Base-by-base conservation (phyloP, 2,888 invertebrate species). In the Callosobruchus maculatus region DNA sequence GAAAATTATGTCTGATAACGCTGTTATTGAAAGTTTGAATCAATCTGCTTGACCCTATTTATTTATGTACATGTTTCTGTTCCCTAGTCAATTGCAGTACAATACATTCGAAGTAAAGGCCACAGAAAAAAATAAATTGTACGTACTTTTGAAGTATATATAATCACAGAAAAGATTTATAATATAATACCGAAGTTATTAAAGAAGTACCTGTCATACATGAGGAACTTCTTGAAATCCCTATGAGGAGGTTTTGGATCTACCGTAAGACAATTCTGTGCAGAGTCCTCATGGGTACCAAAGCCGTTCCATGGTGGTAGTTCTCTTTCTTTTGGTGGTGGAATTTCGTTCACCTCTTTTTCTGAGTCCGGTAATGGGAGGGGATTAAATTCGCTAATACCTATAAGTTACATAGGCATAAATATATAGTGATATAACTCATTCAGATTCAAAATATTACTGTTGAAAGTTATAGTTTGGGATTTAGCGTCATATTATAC, bases 221-320 rank as follows among this genome's bases (percentile, higher is more conserved):
- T 89, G 74, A 95, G 89, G 82, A 95, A 95, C 85, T 95, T 95
- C 74, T 93, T 90, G 80, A 95, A 94, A 85, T 96, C 94, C 9
- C 90, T 88, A 80, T 92, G 91, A 0, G 94, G 94, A 0, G 95
- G 89, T 84, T 94, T 94, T 0, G 95, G 94, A 80, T 94, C 91
- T 0, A 97, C 92, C 0, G 93, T 92, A 71, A 92, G 90, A 83
- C 97, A 97, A 83, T 96, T 97, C 79, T 93, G 93, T 9, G 96
- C 94, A 0, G 97, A 97, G 84, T 97, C 97, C 76, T 96, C 96
- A 83, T 95, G 94, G 0, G 93, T 92, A 0, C 97, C 97, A 87
- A 93, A 96, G 2, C 97, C 97, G 83, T 97, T 97, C 91, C 95
- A 97, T 0, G 97, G 97, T 0, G 97, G 97, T 70, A 94, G 83